Conservation (phyloP, 2,888 invertebrate species). For the Chrysomela aeneicollis region DNA sequence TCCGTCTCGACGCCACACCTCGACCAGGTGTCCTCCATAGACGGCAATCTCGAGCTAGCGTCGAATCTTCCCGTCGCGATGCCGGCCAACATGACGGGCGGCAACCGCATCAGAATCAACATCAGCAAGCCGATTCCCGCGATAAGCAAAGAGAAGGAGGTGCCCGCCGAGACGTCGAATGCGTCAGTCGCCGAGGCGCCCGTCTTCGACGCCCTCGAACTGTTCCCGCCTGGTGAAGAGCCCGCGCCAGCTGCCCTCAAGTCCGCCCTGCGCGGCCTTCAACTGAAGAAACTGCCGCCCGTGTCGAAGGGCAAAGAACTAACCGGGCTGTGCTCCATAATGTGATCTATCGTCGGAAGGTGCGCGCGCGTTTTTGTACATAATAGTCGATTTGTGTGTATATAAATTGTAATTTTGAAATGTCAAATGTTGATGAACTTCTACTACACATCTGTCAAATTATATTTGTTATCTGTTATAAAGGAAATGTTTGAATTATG, state of each 20-base stretch:
- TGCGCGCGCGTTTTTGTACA: constrained; percentile 28
- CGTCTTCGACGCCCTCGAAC: constrained; percentile 60
- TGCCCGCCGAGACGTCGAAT: background rate
- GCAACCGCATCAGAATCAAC: constrained; percentile 80
- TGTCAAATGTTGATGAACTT: background rate
- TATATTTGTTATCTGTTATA: too few relatives aligned
- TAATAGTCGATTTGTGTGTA: constrained; percentile 1
- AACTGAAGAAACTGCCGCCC: constrained; percentile 75
- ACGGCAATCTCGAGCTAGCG: constrained; percentile 75
- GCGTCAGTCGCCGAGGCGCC: constrained; percentile 41
- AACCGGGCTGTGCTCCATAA: constrained; percentile 87
- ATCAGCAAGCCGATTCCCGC: constrained; percentile 74
- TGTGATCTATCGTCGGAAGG: constrained; percentile 66
- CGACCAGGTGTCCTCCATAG: constrained; percentile 72
- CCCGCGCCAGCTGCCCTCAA: constrained; percentile 68
- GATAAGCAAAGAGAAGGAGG: constrained; percentile 60
- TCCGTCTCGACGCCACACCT: constrained; percentile 62
- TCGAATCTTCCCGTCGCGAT: constrained; percentile 35
- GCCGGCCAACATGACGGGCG: constrained; percentile 49
- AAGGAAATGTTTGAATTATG: too few relatives aligned
- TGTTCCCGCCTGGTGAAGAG: constrained; percentile 68
- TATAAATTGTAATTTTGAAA: background rate
- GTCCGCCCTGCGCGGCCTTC: constrained; percentile 70
- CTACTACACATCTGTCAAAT: too few relatives aligned
- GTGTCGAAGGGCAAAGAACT: constrained; percentile 79